phyloP scores from a whole-genome alignment of 2,888 invertebrate species.

The Cephalotes varians region DNA sequence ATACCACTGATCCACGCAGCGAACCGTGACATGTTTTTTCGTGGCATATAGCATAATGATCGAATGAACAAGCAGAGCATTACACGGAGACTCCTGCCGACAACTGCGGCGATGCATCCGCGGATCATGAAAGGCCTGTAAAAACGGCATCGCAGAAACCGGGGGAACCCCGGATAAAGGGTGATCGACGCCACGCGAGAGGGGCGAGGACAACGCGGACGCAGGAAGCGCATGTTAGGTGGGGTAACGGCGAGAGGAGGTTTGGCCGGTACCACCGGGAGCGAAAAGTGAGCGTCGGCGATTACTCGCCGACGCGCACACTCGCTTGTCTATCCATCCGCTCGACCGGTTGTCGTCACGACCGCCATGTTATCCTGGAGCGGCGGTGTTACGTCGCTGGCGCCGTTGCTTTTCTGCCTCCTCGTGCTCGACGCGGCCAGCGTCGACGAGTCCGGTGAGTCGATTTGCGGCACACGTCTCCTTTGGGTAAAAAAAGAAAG shows the following conservation, averaged over 20 bases:
- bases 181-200: neutral
- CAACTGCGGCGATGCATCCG: neutral
- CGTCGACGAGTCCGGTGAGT: constrained; percentile 73
- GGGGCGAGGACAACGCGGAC: constrained; percentile 11
- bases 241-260: neutral
- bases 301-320: constrained; percentile 1
- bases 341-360: constrained; percentile 80
- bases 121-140: neutral
- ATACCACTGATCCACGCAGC: neutral
- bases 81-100: neutral
- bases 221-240: constrained; percentile 9
- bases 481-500: neutral
- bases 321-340: constrained; percentile 45
- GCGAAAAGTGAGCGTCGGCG: constrained; percentile 3
- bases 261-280: neutral
- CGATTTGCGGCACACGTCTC: neutral
- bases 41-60: constrained; percentile 9
- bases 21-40: neutral
- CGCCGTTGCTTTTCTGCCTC: constrained; percentile 74
- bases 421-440: constrained; percentile 74
- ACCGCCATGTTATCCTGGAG: constrained; percentile 83
- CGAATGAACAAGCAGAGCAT: neutral
- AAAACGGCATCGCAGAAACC: constrained; percentile 8
- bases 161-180: neutral
- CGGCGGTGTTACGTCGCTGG: constrained; percentile 77